Percentiles rank a stretch among this genome's conserved stretches.
These are phyloP conservation scores for Zaprionus africanus DNA, from an alignment of 1,140 invertebrate species.

Conservation along the genomic window DNA sequence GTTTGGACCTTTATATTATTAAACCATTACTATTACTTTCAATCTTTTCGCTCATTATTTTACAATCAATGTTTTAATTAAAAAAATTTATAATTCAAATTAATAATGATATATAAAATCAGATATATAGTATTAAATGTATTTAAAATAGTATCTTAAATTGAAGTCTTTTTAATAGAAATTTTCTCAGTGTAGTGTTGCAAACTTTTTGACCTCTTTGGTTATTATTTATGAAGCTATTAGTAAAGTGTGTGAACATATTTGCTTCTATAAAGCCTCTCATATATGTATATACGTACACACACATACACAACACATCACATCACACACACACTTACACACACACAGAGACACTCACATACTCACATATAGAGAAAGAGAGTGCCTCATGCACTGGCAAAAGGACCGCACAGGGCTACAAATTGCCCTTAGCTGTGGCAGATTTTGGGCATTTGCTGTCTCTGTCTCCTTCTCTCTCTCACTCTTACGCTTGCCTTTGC, in stretches of 20 bases:
- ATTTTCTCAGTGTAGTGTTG: conserved; percentile 57
- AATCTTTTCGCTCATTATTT: too few relatives aligned
- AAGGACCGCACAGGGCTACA: conserved; percentile 82
- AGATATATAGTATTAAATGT: too few relatives aligned
- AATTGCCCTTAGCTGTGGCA: conserved; percentile 68
- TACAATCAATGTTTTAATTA: too few relatives aligned
- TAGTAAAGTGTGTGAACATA: conserved; percentile 82
- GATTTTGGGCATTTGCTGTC: conserved; percentile 45
- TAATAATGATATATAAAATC: too few relatives aligned
- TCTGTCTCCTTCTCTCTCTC: not conserved
- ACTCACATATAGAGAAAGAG: conserved; percentile 33
- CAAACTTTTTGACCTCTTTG: conserved; percentile 74
- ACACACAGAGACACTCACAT: conserved; percentile 23
- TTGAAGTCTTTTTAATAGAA: not conserved
- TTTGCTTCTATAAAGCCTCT: conserved; percentile 73
- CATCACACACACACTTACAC: conserved; percentile 12
- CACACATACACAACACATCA: conserved; percentile 11
- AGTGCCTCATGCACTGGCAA: conserved; percentile 26
- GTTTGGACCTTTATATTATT: too few relatives aligned
- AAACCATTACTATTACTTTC: too few relatives aligned
- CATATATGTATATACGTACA: too few relatives aligned
- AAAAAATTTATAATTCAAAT: too few relatives aligned
- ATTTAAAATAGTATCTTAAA: too few relatives aligned
- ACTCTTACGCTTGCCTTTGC: conserved; percentile 35
- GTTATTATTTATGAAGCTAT: conserved; percentile 84